Conservation (phyloP, 2,797 vertebrate genomes). For the Podarcis siculus region DNA sequence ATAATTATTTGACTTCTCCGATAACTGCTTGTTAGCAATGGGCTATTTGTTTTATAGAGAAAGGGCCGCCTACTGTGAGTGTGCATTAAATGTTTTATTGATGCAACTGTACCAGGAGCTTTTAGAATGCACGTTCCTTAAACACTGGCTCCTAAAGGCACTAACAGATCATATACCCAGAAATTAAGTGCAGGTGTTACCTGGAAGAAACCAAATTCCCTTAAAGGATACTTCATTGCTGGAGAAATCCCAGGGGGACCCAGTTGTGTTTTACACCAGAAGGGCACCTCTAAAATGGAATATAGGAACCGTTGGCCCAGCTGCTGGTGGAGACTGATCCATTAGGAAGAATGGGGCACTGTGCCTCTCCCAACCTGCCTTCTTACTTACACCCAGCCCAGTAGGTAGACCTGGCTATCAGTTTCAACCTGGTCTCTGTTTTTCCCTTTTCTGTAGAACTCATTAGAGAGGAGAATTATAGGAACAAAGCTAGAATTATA, state of each 20-base stretch:
- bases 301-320: neutral
- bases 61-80: neutral
- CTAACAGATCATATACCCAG: neutral
- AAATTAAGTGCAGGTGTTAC: neutral
- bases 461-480: too few relatives aligned
- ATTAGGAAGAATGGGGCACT: too few relatives aligned
- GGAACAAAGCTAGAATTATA: too few relatives aligned
- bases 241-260: neutral
- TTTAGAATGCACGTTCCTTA: rapidly evolving
- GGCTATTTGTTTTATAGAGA: slow-evolving; percentile 3
- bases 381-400: too few relatives aligned
- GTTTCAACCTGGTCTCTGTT: too few relatives aligned
- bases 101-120: neutral
- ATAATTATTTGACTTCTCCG: slow-evolving; percentile 15
- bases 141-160: neutral
- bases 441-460: too few relatives aligned
- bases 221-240: neutral
- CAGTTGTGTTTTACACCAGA: neutral
- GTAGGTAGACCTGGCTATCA: too few relatives aligned
- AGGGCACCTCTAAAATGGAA: neutral
- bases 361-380: too few relatives aligned
- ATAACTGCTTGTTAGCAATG: neutral
- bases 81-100: neutral
- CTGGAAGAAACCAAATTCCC: neutral
- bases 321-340: too few relatives aligned